A percentile compares a stretch with the other conserved stretches of the same genome.
phyloP scores from a whole-genome alignment of 2,797 vertebrate species.

The Tachyglossus aculeatus region DNA sequence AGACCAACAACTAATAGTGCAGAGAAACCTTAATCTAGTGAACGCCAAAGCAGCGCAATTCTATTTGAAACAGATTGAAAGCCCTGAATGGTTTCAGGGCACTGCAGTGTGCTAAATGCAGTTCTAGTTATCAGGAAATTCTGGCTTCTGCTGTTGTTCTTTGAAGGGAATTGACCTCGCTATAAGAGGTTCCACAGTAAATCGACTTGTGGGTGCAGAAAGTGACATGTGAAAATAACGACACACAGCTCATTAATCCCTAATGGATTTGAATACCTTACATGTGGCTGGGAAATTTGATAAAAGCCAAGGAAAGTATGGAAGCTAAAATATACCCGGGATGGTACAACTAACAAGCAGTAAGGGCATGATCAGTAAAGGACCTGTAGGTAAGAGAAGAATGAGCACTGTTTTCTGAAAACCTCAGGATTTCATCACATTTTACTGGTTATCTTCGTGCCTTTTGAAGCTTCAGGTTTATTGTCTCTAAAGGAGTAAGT shows the following conservation, averaged over 20 bases:
- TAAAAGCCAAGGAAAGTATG: conserved; percentile 12
- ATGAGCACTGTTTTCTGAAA: background rate
- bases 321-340: background rate
- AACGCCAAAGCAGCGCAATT: conserved; percentile 30
- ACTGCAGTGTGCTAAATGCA: background rate
- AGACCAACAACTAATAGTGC: background rate
- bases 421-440: background rate
- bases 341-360: background rate
- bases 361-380: background rate
- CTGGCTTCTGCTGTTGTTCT: conserved; percentile 5
- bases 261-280: conserved; percentile 28
- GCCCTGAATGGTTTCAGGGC: conserved; percentile 28
- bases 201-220: background rate
- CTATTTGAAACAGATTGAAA: conserved; percentile 39
- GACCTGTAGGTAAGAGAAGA: background rate
- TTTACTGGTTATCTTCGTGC: background rate
- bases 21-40: conserved; percentile 8
- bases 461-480: conserved; percentile 37
- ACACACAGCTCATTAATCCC: conserved; percentile 24
- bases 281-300: conserved; percentile 18
- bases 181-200: background rate
- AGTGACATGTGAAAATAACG: background rate
- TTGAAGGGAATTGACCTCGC: conserved; percentile 8
- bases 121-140: conserved; percentile 18
- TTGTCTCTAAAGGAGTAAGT: conserved; percentile 21